Conservation (phyloP, 2,888 invertebrate genomes). For the Callinectes sapidus region DNA sequence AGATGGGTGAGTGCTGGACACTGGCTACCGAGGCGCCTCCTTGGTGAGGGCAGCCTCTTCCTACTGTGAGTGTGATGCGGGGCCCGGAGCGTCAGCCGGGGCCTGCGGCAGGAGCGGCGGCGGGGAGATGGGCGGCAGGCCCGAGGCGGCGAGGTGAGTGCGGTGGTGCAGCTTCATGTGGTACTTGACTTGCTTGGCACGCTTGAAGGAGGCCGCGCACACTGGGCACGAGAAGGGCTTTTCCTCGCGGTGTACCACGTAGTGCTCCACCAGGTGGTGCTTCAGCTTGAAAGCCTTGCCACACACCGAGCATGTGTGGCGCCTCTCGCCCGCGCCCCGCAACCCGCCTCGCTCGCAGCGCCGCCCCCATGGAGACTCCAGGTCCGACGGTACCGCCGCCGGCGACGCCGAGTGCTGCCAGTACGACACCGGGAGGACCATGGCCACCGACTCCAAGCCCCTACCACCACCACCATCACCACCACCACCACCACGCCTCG, state of each 20-base stretch:
- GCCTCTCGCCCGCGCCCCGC: constrained; percentile 61
- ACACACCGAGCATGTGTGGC: constrained; percentile 65
- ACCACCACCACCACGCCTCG: constrained; percentile 49
- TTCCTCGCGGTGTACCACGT: constrained; percentile 68
- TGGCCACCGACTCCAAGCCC: constrained; percentile 50
- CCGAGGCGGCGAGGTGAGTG: background rate
- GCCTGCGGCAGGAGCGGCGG: background rate
- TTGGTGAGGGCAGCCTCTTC: background rate
- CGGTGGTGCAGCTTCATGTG: constrained; percentile 66
- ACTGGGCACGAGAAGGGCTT: constrained; percentile 69
- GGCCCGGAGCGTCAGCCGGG: background rate
- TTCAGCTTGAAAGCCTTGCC: constrained; percentile 71
- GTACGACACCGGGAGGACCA: constrained; percentile 56
- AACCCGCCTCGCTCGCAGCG: constrained; percentile 33
- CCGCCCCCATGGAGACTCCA: constrained; percentile 56
- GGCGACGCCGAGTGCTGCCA: constrained; percentile 53
- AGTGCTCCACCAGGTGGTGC: constrained; percentile 71
- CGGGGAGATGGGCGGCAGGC: constrained; percentile 4
- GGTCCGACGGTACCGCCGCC: constrained; percentile 36
- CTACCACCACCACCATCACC: constrained; percentile 40
- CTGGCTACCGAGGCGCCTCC: background rate
- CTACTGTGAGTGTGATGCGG: background rate
- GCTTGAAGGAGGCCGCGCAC: constrained; percentile 67
- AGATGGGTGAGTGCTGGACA: constrained; percentile 31
- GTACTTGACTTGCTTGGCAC: constrained; percentile 69